These are phyloP conservation scores for Polyodon spathula DNA, from an alignment of 2,113 vertebrate genomes.

Conservation along the genomic window DNA sequence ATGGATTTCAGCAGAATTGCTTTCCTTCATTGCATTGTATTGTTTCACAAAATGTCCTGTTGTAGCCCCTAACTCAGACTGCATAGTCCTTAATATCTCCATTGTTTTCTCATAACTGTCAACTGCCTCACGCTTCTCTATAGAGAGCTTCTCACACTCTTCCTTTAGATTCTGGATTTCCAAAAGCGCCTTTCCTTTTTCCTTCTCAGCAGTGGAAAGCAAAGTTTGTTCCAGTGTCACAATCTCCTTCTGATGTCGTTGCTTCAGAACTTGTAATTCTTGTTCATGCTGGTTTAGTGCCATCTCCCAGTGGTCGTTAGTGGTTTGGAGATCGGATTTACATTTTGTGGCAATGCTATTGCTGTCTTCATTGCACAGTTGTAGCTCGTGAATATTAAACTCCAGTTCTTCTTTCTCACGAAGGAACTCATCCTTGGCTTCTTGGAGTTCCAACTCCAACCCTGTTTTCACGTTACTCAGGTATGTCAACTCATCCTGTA, in stretches of 20 bases:
- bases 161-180: slow-evolving; percentile 57
- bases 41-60: slow-evolving; percentile 74
- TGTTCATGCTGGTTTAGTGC: slow-evolving; percentile 35
- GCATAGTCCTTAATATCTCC: slow-evolving; percentile 67
- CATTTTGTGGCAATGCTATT: slow-evolving; percentile 52
- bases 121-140: slow-evolving; percentile 69
- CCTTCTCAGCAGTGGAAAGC: slow-evolving; percentile 45
- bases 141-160: slow-evolving; percentile 56
- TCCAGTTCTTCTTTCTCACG: slow-evolving; percentile 86
- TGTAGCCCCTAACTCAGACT: slow-evolving; percentile 70
- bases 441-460: slow-evolving; percentile 76
- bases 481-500: slow-evolving; percentile 83
- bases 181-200: slow-evolving; percentile 47
- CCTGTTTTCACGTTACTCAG: slow-evolving; percentile 79
- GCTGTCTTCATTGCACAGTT: slow-evolving; percentile 71
- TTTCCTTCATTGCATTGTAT: slow-evolving; percentile 76
- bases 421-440: slow-evolving; percentile 73
- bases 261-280: slow-evolving; percentile 42
- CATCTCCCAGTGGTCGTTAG: slow-evolving; percentile 25
- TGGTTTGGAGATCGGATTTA: slow-evolving; percentile 45
- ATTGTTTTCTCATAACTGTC: slow-evolving; percentile 64
- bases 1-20: slow-evolving; percentile 61
- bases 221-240: slow-evolving; percentile 46
- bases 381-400: slow-evolving; percentile 91
- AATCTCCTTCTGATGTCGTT: slow-evolving; percentile 51